Conservation (phyloP, 2,888 invertebrate genomes). For the Choristoneura rosaceana region DNA sequence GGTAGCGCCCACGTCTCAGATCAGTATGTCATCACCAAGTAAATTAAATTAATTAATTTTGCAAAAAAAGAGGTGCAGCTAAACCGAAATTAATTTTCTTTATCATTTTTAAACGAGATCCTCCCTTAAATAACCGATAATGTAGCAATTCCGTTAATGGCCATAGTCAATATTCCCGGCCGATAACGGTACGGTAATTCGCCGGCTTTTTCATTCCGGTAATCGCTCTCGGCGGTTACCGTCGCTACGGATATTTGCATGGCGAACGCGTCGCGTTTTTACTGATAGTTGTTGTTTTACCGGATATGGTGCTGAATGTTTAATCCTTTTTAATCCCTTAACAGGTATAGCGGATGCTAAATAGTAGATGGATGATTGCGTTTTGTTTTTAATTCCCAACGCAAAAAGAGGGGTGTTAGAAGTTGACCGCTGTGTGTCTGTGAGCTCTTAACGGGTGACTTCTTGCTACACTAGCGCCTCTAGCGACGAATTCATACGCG, state of each 20-base stretch:
- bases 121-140: constrained; percentile 14
- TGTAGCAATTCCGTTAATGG: constrained; percentile 28
- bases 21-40: too few species aligned
- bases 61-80: neutral
- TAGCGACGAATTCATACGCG: too few species aligned
- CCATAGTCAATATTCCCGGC: neutral
- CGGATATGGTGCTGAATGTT: too few species aligned
- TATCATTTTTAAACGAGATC: neutral
- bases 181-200: constrained; percentile 14
- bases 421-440: too few species aligned
- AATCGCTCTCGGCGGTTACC: constrained; percentile 36
- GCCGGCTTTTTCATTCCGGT: constrained; percentile 11
- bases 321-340: too few species aligned
- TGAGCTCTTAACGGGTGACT: too few species aligned
- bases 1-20: too few species aligned
- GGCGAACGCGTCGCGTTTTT: neutral
- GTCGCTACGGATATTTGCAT: neutral
- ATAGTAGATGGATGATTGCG: too few species aligned
- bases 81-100: neutral
- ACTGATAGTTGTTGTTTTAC: neutral
- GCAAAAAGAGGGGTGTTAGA: too few species aligned
- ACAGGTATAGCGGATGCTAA: too few species aligned
- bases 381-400: too few species aligned
- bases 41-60: neutral
- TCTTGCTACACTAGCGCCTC: too few species aligned